A percentile compares a stretch with the other conserved stretches of the same genome.
Evolutionary conservation across 1,140 invertebrate genomes (phyloP).

Genomic region (Orchestia grillus): DNA sequence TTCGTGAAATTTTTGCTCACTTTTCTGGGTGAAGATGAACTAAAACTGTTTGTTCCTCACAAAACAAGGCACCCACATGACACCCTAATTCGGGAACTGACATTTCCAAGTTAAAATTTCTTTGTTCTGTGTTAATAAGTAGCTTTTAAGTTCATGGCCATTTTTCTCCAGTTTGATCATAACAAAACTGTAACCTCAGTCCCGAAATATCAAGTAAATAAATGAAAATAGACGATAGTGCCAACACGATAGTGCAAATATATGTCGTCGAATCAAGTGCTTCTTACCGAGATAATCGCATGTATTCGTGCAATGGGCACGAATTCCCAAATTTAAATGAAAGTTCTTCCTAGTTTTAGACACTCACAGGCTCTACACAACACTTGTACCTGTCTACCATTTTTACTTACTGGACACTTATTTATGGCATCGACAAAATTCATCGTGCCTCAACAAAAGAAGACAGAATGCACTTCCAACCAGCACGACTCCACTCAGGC

Average conservation of each 20-base stretch:
- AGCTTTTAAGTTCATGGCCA: too few species aligned
- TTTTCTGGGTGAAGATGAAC: too few species aligned
- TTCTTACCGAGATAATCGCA: background rate
- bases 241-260: background rate
- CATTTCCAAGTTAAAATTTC: too few species aligned
- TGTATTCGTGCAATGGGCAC: background rate
- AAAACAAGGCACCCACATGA: too few species aligned
- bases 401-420: background rate
- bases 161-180: too few species aligned
- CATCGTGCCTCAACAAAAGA: background rate
- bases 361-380: background rate
- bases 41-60: too few species aligned
- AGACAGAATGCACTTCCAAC: conserved; percentile 19
- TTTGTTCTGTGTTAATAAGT: too few species aligned
- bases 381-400: background rate
- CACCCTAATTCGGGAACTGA: too few species aligned
- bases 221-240: too few species aligned
- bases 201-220: too few species aligned
- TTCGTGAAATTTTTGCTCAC: too few species aligned
- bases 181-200: too few species aligned
- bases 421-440: background rate
- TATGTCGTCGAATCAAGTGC: background rate
- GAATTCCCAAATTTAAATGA: background rate
- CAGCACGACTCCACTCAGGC: background rate
- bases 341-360: background rate